Evolutionary conservation across 2,888 invertebrate species (phyloP).

Genomic region (Amphipoea oculea): DNA sequence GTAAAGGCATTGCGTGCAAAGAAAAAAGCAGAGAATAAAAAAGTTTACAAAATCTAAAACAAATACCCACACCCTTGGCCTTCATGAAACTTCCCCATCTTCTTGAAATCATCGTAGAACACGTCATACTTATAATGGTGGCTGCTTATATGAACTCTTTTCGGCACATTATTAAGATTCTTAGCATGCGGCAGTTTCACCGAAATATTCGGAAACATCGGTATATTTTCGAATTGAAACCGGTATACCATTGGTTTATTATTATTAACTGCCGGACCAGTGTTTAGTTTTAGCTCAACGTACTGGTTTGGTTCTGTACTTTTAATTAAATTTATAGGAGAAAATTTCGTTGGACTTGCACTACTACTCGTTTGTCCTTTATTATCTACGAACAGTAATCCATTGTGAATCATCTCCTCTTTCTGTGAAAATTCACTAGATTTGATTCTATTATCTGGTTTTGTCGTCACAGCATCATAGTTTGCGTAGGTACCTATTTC

Average conservation of each 20-base stretch:
- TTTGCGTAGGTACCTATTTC: not conserved
- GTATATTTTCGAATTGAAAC: constrained; percentile 32
- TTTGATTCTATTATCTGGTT: not conserved
- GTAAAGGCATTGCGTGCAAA: not conserved
- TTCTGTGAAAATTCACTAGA: accelerated
- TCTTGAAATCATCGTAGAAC: constrained; percentile 57
- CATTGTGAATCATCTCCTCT: constrained; percentile 29
- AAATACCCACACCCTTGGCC: constrained; percentile 34
- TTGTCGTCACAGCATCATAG: not conserved
- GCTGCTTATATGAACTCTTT: constrained; percentile 68
- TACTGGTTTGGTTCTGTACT: constrained; percentile 13
- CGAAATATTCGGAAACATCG: constrained; percentile 17
- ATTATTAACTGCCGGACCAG: not conserved
- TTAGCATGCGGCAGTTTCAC: constrained; percentile 27
- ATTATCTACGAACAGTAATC: constrained; percentile 33
- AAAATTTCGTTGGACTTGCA: not conserved
- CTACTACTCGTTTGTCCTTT: not conserved
- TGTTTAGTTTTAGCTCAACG: not conserved
- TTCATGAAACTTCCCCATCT: not conserved
- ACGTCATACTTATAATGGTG: constrained; percentile 73
- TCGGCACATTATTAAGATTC: constrained; percentile 43
- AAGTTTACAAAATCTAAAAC: not conserved
- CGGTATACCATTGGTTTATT: not conserved
- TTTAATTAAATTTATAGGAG: not conserved
- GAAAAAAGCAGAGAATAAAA: not conserved